These are phyloP conservation scores for Accipiter cooperii DNA, from an alignment of 2,113 vertebrate species.

Conservation along the genomic window DNA sequence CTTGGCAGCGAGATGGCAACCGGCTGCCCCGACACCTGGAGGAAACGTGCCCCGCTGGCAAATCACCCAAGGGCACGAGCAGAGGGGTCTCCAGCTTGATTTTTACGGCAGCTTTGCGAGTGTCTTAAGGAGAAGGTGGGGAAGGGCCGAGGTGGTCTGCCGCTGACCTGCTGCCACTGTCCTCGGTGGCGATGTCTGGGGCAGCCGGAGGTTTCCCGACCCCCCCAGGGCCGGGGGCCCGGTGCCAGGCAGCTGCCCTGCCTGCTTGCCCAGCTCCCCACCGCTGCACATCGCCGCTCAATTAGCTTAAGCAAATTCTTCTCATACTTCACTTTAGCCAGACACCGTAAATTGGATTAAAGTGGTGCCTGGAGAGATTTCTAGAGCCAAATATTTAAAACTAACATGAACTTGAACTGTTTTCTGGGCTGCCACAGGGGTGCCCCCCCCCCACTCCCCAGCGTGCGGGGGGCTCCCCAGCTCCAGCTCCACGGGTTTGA, in stretches of 20 bases:
- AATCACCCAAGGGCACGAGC: neutral
- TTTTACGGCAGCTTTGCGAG: neutral
- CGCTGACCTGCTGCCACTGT: neutral
- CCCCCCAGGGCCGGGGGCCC: neutral
- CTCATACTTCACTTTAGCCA: neutral
- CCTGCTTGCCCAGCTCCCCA: neutral
- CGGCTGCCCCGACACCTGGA: neutral
- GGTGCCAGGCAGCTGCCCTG: neutral
- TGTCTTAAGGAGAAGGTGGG: neutral
- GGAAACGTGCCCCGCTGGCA: neutral
- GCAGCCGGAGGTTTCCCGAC: neutral
- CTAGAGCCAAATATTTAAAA: neutral
- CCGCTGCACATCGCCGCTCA: fast-evolving
- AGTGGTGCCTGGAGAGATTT: neutral
- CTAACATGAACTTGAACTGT: neutral
- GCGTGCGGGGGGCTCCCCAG: neutral
- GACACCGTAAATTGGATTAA: neutral
- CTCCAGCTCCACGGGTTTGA: fast-evolving
- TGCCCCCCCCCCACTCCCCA: neutral
- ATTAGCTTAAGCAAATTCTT: neutral
- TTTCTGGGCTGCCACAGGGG: neutral
- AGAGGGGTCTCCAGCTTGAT: neutral
- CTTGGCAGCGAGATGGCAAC: neutral
- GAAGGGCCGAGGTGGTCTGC: neutral
- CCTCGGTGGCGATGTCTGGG: fast-evolving